Base-by-base conservation (phyloP, 2,113 vertebrate genomes). In the Psephotus haematonotus region DNA sequence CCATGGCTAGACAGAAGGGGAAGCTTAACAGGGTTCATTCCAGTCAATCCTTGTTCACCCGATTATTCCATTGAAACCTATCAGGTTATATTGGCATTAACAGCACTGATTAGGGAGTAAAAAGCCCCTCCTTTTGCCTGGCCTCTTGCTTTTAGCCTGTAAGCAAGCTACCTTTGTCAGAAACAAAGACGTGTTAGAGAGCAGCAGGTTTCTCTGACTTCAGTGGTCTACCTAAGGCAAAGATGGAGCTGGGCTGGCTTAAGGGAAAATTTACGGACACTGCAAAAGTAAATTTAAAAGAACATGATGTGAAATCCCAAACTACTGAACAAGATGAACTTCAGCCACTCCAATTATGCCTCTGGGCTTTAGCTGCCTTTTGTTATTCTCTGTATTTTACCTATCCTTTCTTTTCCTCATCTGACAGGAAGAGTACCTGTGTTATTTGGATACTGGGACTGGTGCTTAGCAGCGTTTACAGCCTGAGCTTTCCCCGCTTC, bases 231-330 rank as follows among this genome's bases (percentile, higher is more conserved):
- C 65, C 33, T 77, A 85, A 74, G 85, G 79, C 37, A 80, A 90
- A 91, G 50, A 37, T 0, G 0, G 37, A 70, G 37, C 0, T 0
- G 22, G 22, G 35, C 22, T 12, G 27, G 53, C 59, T 47, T 39
- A 75, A 86, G 33, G 35, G 67, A 81, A 83, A 88, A 93, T 52
- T 67, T 44, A 91, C 55, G 67, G 72, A 92, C 15, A 39, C 39
- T 76, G n/a, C 39, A 79, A 75, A 94, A 90, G 52, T 39, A 44
- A 92, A 78, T 86, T 78, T 60, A 88, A 86, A 89, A 87, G 50
- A 91, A 71, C 25, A 46, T 4, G 19, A 83, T 31, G 47, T 0
- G 0, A 95, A 93, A 94, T 84, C 90, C 69, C 17, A 31, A 88
- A 93, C 69, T n/a, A 67, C 50, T 29, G 50, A 93, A 86, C 37